phyloP scores from a whole-genome alignment of 2,888 invertebrate genomes.

The Pseudanteris insignis region DNA sequence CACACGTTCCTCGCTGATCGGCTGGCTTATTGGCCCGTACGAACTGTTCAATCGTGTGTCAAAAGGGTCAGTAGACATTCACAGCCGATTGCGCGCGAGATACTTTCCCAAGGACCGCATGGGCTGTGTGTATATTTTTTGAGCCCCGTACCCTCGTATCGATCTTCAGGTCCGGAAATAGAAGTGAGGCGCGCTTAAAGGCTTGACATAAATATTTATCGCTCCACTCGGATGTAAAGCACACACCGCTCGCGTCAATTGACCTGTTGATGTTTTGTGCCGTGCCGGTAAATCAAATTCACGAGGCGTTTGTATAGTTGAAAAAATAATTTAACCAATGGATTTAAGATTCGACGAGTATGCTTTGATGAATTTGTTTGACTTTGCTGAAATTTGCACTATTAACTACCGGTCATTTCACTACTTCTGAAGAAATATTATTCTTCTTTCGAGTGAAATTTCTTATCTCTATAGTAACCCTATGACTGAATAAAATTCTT shows the following conservation, averaged over 20 bases:
- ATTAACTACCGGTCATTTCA: too few species aligned
- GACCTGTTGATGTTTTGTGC: slow-evolving; percentile 25
- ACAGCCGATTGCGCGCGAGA: slow-evolving; percentile 61
- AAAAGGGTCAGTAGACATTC: slow-evolving; percentile 62
- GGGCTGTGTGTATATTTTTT: slow-evolving; percentile 39
- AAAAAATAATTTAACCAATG: too few species aligned
- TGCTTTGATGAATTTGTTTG: too few species aligned
- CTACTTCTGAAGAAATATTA: too few species aligned
- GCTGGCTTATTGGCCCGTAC: slow-evolving; percentile 52
- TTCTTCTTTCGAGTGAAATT: too few species aligned
- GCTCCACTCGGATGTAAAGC: slow-evolving; percentile 21
- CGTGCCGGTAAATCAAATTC: background rate
- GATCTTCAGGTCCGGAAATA: slow-evolving; percentile 49
- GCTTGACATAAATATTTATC: slow-evolving; percentile 39
- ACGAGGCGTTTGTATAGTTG: too few species aligned
- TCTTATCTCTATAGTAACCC: too few species aligned
- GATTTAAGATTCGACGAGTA: too few species aligned
- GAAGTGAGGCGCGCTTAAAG: slow-evolving; percentile 46
- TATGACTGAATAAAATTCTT: too few species aligned
- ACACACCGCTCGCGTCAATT: slow-evolving; percentile 25
- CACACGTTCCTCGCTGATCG: slow-evolving; percentile 30
- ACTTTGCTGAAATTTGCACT: too few species aligned
- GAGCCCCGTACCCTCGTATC: slow-evolving; percentile 44
- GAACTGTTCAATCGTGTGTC: slow-evolving; percentile 53
- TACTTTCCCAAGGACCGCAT: slow-evolving; percentile 49